Base-by-base conservation (phyloP, 2,797 vertebrate species). In the Cichlasoma orientale region DNA sequence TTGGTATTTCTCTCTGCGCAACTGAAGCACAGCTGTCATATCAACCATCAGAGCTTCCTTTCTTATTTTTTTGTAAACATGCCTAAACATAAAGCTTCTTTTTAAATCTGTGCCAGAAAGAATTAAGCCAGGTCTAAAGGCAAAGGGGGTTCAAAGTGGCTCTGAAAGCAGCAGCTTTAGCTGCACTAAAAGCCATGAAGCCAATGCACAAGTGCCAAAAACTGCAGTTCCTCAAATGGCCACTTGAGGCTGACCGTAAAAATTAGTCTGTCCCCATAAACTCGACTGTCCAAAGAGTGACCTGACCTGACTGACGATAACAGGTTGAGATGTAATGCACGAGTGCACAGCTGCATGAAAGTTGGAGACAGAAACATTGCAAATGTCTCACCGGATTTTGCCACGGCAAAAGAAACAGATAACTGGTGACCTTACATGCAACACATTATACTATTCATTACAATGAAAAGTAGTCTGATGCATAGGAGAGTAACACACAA, bases 391-490 rank as follows among this genome's bases (percentile, higher is more conserved):
- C 4, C 8, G 2, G 5, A 1, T 44, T 63, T 66, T 44, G 23
- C 59, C 59, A 63, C 25, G 14, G 5, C 13, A 47, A 66, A 44
- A 44, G 16, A 2, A 66, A 66, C 14, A 44, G 5, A 44, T 44
- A 44, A 44, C 2, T 19, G 2, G 25, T 66, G 18, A 0, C 0
- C 0, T 44, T 4, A 47, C 44, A 66, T 66, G 38, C 14, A 44
- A 27, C 2, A 27, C 3, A 25, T 66, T 9, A 44, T 66, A 50
- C 44, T 16, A 47, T 2, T 47, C 44, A 18, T 47, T 47, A 63
- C 59, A 18, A 8, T 11, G 2, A 11, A 63, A 63, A 25, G 38
- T 63, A 47, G 5, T 23, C 61, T 47, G 23, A 47, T 47, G 61
- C 38, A 27, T 27, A 19, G 38, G 38, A 47, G 3, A 47, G 16